A percentile compares a stretch with the other conserved stretches of the same genome.
phyloP scores from a whole-genome alignment of 1,140 invertebrate species.

The Cydia amplana region DNA sequence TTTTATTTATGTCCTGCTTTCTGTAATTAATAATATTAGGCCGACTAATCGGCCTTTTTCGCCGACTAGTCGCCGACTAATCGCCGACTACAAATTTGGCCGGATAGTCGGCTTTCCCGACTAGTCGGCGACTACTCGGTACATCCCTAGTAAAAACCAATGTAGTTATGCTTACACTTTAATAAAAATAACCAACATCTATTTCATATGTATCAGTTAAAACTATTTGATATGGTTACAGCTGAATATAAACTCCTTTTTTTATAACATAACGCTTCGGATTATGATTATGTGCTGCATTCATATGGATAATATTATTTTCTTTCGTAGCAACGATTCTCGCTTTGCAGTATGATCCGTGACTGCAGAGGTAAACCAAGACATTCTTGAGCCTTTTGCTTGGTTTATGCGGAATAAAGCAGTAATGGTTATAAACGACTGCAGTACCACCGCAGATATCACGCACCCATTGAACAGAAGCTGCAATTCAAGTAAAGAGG shows the following conservation, averaged over 20 bases:
- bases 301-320: background rate
- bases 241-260: conserved; percentile 1
- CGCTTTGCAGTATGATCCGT: background rate
- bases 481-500: background rate
- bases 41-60: too few species aligned
- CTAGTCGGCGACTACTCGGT: too few species aligned
- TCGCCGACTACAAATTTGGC: too few species aligned
- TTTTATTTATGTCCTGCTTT: too few species aligned
- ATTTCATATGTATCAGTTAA: too few species aligned
- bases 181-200: too few species aligned
- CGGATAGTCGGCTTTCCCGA: too few species aligned
- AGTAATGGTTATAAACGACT: background rate
- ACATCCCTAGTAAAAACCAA: too few species aligned
- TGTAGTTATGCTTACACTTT: too few species aligned
- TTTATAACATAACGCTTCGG: conserved; percentile 1
- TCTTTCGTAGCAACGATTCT: background rate
- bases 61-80: too few species aligned
- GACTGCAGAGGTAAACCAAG: background rate
- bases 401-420: background rate
- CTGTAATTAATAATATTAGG: too few species aligned
- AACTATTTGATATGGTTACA: too few species aligned
- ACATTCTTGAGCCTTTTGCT: background rate
- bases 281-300: background rate
- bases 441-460: background rate
- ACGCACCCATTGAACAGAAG: background rate